Evolutionary conservation across 2,113 vertebrate genomes (phyloP), one percentile per base, ranked within the genome.

Genomic region (Protobothrops flavoviridis): DNA sequence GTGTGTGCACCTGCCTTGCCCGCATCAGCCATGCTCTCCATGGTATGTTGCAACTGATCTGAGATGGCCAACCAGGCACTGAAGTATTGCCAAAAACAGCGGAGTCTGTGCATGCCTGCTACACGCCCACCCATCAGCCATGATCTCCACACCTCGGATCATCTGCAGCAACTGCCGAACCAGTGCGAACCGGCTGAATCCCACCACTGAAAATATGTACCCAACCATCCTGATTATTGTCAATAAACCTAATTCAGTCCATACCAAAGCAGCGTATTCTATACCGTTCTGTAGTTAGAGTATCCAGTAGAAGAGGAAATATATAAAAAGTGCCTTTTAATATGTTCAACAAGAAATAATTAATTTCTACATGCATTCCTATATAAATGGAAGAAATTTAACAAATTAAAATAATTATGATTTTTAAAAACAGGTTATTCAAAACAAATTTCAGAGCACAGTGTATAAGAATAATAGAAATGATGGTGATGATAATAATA

Each of bases 401-500:
- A 59, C 94, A 61, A 92, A 87, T 0, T 33, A 23, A 45, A 93
- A 94, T 90, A 93, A 85, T 93, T 89, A 94, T 17, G 20, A 23
- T 81, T 43, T 24, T 93, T 90, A 91, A 93, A 81, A 94, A 3
- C 3, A 56, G 3, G 64, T 57, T 2, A 94, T 90, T 92, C n/a
- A 81, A 81, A 87, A 64, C 23, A 92, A 48, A 94, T 93, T 11
- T 0, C 0, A 50, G 93, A 39, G 3, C 56, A 10, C 5, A 17
- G 93, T 29, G 91, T 94, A 23, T 0, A 0, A 57, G 39, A 92
- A 90, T 91, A 13, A 88, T 59, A 87, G 5, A 69, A 69, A 69
- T 17, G 13, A 69, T 69, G 12, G n/a, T 53, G 20, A 57, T 57
- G 21, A 57, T 57, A 21, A 56, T 53, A 26, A 61, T 69, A 69